A percentile compares a stretch with the other conserved stretches of the same genome.
phyloP scores from a whole-genome alignment of 2,113 vertebrate species.

The Parus major region DNA sequence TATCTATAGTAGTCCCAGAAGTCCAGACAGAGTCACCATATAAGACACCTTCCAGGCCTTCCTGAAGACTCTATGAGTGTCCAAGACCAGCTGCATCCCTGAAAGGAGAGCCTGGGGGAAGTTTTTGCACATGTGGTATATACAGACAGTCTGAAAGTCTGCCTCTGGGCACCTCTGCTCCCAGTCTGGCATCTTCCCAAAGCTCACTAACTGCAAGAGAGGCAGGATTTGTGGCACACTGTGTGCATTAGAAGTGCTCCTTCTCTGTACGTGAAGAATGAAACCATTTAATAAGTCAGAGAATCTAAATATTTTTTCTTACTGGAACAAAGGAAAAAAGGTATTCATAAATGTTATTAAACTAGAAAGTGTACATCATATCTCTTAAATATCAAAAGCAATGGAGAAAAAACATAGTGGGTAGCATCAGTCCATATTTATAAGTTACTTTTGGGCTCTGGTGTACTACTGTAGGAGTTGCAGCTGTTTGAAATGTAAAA shows the following conservation, averaged over 20 bases:
- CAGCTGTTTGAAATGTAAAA: background rate
- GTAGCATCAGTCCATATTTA: background rate
- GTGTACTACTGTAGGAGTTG: background rate
- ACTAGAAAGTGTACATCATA: background rate
- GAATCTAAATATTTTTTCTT: background rate
- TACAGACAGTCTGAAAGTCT: background rate
- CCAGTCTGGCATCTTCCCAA: background rate
- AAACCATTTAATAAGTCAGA: background rate
- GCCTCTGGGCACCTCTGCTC: background rate
- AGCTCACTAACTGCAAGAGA: background rate
- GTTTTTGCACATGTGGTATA: background rate
- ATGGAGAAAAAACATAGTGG: background rate
- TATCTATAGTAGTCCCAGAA: background rate
- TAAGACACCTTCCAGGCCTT: background rate
- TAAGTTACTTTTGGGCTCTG: background rate
- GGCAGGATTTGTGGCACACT: background rate
- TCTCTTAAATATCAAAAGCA: background rate
- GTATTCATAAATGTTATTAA: background rate
- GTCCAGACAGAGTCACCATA: background rate
- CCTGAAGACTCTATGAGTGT: background rate
- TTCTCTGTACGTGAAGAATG: background rate
- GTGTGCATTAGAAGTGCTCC: background rate
- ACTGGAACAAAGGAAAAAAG: background rate
- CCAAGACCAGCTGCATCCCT: background rate
- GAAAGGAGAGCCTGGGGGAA: background rate